These are phyloP conservation scores for Sula dactylatra DNA, from an alignment of 2,113 vertebrate species.

Conservation along the genomic window DNA sequence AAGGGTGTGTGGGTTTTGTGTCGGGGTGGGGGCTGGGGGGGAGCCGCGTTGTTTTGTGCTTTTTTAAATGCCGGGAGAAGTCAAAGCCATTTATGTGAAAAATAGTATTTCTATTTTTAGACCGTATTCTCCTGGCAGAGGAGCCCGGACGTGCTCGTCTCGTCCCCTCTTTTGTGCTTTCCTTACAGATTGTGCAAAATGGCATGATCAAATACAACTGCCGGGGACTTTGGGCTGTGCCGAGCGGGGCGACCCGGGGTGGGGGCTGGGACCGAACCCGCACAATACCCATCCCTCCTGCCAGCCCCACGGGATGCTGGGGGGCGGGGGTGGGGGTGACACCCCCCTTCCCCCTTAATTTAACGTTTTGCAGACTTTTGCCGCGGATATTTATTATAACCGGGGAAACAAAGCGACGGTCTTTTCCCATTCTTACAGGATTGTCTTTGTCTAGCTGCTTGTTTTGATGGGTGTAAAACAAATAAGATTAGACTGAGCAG, in stretches of 20 bases:
- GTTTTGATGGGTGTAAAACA: conserved; percentile 90
- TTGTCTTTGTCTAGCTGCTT: conserved; percentile 87
- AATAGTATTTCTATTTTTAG: conserved; percentile 84
- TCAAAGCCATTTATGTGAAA: conserved; percentile 72
- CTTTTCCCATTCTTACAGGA: conserved; percentile 82
- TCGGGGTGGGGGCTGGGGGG: conserved; percentile 9
- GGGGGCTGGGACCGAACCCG: conserved; percentile 58
- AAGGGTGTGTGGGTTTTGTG: conserved; percentile 51
- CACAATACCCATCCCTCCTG: conserved; percentile 67
- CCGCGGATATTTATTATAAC: conserved; percentile 69
- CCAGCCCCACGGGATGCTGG: conserved; percentile 28
- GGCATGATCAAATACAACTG: conserved; percentile 68
- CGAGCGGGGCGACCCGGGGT: conserved; percentile 35
- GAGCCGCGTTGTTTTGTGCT: conserved; percentile 47
- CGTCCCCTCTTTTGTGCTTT: conserved; percentile 57
- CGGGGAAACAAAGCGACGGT: conserved; percentile 78
- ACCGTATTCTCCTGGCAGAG: conserved; percentile 59
- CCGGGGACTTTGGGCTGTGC: conserved; percentile 69
- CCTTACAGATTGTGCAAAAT: conserved; percentile 76
- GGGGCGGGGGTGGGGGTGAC: background rate
- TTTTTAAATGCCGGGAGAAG: conserved; percentile 61
- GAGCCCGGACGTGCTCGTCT: conserved; percentile 63
- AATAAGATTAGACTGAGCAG: conserved; percentile 89
- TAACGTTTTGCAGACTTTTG: conserved; percentile 65
- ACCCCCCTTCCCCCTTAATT: background rate